These are phyloP conservation scores for Ichneumoninae sp. DNA, from an alignment of 2,888 invertebrate genomes.

Conservation along the genomic window DNA sequence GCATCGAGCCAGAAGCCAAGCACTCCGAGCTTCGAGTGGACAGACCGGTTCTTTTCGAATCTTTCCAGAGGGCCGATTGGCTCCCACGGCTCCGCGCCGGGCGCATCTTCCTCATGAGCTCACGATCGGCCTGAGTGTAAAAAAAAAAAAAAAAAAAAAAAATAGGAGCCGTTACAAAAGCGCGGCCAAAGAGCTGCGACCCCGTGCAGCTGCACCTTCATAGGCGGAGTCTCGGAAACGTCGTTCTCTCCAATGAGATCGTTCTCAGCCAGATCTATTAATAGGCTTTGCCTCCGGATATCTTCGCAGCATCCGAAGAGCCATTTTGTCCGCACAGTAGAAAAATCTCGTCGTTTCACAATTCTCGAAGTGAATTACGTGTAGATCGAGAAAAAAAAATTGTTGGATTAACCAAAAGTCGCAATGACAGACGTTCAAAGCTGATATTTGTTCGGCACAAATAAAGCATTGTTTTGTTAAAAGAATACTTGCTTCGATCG, in stretches of 20 bases:
- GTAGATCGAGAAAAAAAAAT: neutral
- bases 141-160: neutral
- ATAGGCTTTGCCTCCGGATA: neutral
- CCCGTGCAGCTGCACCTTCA: constrained; percentile 58
- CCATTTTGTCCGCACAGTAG: constrained; percentile 51
- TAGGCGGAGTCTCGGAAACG: constrained; percentile 53
- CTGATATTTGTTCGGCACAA: too few relatives aligned
- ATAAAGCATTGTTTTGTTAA: too few relatives aligned
- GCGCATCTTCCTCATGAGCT: constrained; percentile 48
- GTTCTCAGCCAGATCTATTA: neutral
- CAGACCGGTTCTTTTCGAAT: constrained; percentile 58
- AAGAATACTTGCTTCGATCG: too few relatives aligned
- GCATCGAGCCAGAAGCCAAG: constrained; percentile 46
- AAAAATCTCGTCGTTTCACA: neutral
- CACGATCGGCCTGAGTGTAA: neutral
- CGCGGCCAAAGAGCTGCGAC: constrained; percentile 37
- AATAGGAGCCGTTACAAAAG: constrained; percentile 57
- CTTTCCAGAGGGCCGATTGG: constrained; percentile 48
- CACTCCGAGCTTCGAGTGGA: constrained; percentile 51
- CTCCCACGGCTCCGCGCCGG: constrained; percentile 48
- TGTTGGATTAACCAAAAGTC: too few relatives aligned
- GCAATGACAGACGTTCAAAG: too few relatives aligned
- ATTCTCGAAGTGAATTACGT: neutral
- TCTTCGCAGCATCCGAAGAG: constrained; percentile 7
- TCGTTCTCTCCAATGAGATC: constrained; percentile 52